These are phyloP conservation scores for Diabrotica virgifera DNA, from an alignment of 1,140 invertebrate genomes.

Conservation along the genomic window DNA sequence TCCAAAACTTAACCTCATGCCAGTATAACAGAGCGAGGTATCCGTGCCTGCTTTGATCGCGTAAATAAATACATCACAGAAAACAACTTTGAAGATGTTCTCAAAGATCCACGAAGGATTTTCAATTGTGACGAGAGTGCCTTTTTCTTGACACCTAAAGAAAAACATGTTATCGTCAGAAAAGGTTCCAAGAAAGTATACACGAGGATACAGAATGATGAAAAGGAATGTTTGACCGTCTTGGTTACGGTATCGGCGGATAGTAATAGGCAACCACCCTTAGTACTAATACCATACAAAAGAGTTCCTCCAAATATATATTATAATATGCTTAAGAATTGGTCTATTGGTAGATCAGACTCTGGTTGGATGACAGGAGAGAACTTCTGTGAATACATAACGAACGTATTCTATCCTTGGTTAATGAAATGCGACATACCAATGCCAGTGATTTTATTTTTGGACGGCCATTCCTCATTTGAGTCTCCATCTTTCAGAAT, in stretches of 20 bases:
- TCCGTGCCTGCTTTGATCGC: conserved; percentile 4
- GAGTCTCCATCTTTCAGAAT: conserved; percentile 4
- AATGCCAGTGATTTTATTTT: conserved; percentile 1
- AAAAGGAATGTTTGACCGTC: conserved; percentile 28
- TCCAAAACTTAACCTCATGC: too few species aligned
- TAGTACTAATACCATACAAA: conserved; percentile 47
- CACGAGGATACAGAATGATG: conserved; percentile 2
- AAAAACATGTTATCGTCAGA: conserved; percentile 9
- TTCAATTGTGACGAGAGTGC: conserved; percentile 17
- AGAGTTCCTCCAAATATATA: conserved; percentile 35
- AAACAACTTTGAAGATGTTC: background rate
- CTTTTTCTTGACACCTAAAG: conserved; percentile 13
- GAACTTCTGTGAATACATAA: conserved; percentile 48
- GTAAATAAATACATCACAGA: background rate
- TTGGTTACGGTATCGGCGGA: conserved; percentile 22
- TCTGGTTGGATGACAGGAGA: conserved; percentile 49
- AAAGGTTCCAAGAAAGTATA: conserved; percentile 6
- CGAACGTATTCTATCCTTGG: conserved; percentile 24
- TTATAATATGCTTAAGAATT: conserved; percentile 30
- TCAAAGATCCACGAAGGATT: conserved; percentile 4
- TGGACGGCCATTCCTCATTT: background rate
- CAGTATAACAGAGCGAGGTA: too few species aligned
- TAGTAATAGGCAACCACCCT: conserved; percentile 32
- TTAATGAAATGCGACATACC: conserved; percentile 29
- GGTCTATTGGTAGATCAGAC: conserved; percentile 45